Evolutionary conservation across 2,797 vertebrate species (phyloP).

Genomic region (Leucoraja ocellata): DNA sequence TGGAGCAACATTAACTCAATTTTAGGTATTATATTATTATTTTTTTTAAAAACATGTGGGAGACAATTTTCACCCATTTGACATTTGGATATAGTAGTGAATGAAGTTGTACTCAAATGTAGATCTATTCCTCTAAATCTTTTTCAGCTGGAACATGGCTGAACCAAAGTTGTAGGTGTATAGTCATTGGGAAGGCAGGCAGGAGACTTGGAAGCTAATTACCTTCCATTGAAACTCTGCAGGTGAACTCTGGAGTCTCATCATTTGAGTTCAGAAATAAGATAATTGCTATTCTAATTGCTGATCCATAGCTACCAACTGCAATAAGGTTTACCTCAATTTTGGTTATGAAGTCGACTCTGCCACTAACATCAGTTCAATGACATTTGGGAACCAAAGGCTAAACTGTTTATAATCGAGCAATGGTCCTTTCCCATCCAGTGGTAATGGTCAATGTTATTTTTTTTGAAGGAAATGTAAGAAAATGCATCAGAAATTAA

Average conservation of each 20-base stretch:
- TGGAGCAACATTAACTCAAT: neutral
- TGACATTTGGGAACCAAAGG: neutral
- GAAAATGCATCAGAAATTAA: neutral
- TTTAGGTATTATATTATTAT: too few relatives aligned
- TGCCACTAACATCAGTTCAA: neutral
- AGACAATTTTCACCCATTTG: neutral
- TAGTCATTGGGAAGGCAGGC: neutral
- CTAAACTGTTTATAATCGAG: neutral
- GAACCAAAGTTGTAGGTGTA: neutral
- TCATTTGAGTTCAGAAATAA: neutral
- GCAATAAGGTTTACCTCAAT: neutral
- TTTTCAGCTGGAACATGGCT: neutral
- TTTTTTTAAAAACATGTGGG: neutral
- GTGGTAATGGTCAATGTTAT: neutral
- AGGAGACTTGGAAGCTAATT: neutral
- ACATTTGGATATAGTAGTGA: neutral
- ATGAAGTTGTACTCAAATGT: neutral
- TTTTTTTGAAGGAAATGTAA: neutral
- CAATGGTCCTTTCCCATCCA: neutral
- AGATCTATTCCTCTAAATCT: neutral
- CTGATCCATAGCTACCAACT: neutral
- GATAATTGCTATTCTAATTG: neutral
- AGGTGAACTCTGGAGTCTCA: neutral
- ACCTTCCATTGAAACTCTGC: neutral
- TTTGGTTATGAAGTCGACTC: neutral